Base-by-base conservation (phyloP, 2,113 vertebrate species). In the Pelmatolapia mariae region DNA sequence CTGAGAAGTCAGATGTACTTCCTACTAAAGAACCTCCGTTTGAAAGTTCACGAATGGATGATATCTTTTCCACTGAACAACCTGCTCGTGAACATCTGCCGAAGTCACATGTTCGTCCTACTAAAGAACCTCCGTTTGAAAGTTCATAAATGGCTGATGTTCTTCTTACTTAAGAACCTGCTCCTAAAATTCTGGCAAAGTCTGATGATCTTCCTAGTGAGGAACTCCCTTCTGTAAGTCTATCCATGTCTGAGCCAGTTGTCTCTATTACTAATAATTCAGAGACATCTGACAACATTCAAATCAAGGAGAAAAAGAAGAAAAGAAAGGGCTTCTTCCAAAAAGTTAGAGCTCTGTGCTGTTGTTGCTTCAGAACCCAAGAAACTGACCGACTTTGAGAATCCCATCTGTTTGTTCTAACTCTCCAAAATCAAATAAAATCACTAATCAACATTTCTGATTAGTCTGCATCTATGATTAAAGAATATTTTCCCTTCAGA, bases 1-100 rank as follows among this genome's bases (percentile, higher is more conserved):
- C 16, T 9, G 47, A 50, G 2, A 18, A 50, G 5, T 53, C 19
- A 11, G 0, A 57, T 57, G 54, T 57, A 29, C 7, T 3, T 29
- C 54, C 24, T 0, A 29, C 24, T 57, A 0, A 16, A 8, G 7
- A 26, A 57, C 12, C 0, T 56, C 22, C 0, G 0, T 26, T 24
- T 3, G 3, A 26, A 57, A 57, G 0, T 29, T 38, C 36, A 10
- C 4, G 2, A 38, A 38, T 10, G 36, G 4, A 4, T 11, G 38
- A 40, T 40, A n/a, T n/a, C n/a, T n/a, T n/a, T n/a, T n/a, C n/a
- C n/a, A n/a, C n/a, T n/a, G n/a, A n/a, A n/a, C n/a, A n/a, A n/a
- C n/a, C n/a, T n/a, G n/a, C n/a, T n/a, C n/a, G n/a, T n/a, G n/a
- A 50, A 50, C 4, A 8, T 50, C 47, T 50, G 16, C 8, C 0